Evolutionary conservation across 2,888 invertebrate genomes (phyloP).

Genomic region (Brachyptera putata): DNA sequence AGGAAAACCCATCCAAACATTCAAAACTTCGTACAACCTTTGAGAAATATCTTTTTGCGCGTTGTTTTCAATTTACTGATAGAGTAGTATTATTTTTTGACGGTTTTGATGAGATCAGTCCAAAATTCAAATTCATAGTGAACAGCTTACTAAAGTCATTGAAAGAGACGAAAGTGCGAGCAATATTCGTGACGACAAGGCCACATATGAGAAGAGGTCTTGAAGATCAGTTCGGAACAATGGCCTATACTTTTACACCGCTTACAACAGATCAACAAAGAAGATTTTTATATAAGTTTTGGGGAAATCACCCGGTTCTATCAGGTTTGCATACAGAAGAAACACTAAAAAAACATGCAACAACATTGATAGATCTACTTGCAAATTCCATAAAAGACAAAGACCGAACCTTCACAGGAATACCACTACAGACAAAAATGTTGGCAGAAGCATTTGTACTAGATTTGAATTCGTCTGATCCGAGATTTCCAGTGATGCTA

Average conservation of each 20-base stretch:
- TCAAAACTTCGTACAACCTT: too few relatives aligned
- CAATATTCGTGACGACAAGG: constrained; percentile 25
- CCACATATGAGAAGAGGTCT: constrained; percentile 7
- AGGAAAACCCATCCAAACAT: too few relatives aligned
- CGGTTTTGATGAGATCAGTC: constrained; percentile 29
- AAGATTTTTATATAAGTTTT: constrained; percentile 6
- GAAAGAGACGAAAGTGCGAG: background rate
- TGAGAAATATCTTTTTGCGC: too few relatives aligned
- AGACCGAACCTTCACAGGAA: too few relatives aligned
- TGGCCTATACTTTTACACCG: constrained; percentile 14
- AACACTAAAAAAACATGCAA: too few relatives aligned
- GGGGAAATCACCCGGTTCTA: background rate
- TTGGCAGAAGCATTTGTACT: too few relatives aligned
- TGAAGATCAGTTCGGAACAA: constrained; percentile 1
- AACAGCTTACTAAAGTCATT: constrained; percentile 6
- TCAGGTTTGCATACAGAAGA: too few relatives aligned
- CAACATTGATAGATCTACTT: too few relatives aligned
- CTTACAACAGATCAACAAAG: constrained; percentile 18
- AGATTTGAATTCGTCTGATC: too few relatives aligned
- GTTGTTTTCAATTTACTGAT: background rate
- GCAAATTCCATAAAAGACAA: too few relatives aligned
- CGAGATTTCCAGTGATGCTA: too few relatives aligned
- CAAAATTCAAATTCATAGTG: constrained; percentile 4
- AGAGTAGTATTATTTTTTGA: constrained; percentile 25
- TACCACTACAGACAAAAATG: too few relatives aligned